Percentiles rank a stretch among this genome's conserved stretches.
Conservation (phyloP, 2,888 invertebrate species). For the Polyommatus iphigenia region DNA sequence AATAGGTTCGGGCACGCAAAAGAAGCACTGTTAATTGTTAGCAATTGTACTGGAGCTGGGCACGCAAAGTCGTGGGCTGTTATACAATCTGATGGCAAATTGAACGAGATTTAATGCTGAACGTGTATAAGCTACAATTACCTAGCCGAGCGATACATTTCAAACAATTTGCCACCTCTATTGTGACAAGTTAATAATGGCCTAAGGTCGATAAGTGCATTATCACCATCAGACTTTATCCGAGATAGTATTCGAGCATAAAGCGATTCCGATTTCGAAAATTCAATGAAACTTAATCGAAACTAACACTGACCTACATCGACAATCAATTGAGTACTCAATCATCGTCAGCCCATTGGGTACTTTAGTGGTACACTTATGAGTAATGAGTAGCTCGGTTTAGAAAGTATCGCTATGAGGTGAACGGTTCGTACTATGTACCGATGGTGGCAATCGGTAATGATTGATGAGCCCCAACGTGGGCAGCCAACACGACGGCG, state of each 20-base stretch:
- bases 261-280: not conserved
- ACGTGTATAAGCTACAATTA: slow-evolving; percentile 34
- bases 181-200: slow-evolving; percentile 20
- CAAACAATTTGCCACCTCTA: slow-evolving; percentile 15
- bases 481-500: slow-evolving; percentile 60
- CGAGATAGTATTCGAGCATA: not conserved
- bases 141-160: slow-evolving; percentile 26
- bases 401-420: slow-evolving; percentile 58
- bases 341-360: not conserved
- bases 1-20: slow-evolving; percentile 71
- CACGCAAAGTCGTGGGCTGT: slow-evolving; percentile 67
- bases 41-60: slow-evolving; percentile 71
- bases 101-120: slow-evolving; percentile 26
- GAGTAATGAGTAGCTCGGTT: slow-evolving; percentile 50
- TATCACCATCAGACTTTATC: slow-evolving; percentile 27
- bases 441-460: slow-evolving; percentile 55
- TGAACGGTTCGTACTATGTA: slow-evolving; percentile 53
- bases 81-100: slow-evolving; percentile 32
- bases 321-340: not conserved
- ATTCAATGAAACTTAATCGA: not conserved
- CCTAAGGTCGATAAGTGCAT: slow-evolving; percentile 19
- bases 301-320: slow-evolving; percentile 4
- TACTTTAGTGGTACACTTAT: slow-evolving; percentile 48
- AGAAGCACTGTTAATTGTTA: slow-evolving; percentile 73
- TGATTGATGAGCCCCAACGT: slow-evolving; percentile 68